Base-by-base conservation (phyloP, 2,888 invertebrate genomes). In the Xylota segnis region DNA sequence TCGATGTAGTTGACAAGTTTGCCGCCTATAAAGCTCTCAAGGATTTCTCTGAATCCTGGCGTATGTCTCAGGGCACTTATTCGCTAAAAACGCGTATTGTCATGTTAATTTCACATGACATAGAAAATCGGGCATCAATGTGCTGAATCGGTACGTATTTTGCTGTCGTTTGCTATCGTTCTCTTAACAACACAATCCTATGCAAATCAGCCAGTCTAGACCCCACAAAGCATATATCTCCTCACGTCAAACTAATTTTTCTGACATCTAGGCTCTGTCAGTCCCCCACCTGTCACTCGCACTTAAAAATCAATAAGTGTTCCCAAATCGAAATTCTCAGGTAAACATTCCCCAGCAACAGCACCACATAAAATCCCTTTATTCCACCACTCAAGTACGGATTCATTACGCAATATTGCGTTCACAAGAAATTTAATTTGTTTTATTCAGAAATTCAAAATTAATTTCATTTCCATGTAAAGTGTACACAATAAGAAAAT, bases 391-490 rank as follows among this genome's bases (percentile, higher is more conserved):
- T 29, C 6, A 56, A 56, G 56, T 32, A 16, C 14, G 5, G 16
- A 54, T 54, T 54, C 14, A 54, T 54, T 54, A 32, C 54, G 14
- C 27, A n/a, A 52, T 1, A 40, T n/a, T 29, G 10, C 23, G n/a
- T 52, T 27, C 23, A 23, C 9, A 5, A 40, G 12, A 37, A 40
- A 61, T 27, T 43, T 61, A 61, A 61, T 61, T 61, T 61, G 18
- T 14, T 58, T 37, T 4, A 12, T 9, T 32, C 2, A 32, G 23
- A 23, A 32, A 54, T 32, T 7, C 29, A 32, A 54, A 27, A 54
- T 56, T 56, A 56, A 56, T 56, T 56, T 32, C 7, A 56, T 56
- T 56, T 32, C 32, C 56, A 56, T 56, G 32, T 16, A 56, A 56
- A 54, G 54, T 14, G 14, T 27, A 12, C 5, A 32, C 32, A 29